Percentiles rank a stretch among this genome's conserved stretches.
These are phyloP conservation scores for Microplitis manilae DNA, from an alignment of 2,888 invertebrate genomes.

Conservation along the genomic window DNA sequence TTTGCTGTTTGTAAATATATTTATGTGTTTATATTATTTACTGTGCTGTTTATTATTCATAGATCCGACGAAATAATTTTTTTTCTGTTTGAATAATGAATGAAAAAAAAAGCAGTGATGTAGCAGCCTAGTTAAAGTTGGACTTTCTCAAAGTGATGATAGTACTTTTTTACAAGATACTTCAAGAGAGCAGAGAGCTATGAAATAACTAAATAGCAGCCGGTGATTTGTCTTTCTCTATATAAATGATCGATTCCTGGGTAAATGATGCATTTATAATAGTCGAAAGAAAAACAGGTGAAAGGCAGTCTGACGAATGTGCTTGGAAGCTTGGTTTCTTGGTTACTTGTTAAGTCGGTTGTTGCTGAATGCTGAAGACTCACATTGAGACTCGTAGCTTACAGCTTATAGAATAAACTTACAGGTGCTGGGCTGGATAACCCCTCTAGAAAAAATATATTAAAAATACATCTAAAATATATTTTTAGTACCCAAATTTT, in stretches of 20 bases:
- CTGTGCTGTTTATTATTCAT: not conserved
- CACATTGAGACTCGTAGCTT: not conserved
- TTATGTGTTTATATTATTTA: constrained; percentile 1
- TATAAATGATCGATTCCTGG: constrained; percentile 2
- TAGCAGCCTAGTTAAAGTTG: constrained; percentile 10
- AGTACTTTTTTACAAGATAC: not conserved
- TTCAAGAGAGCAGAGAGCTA: constrained; percentile 8
- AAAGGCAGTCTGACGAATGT: constrained; percentile 37
- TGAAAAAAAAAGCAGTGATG: not conserved
- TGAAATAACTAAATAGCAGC: constrained; percentile 29
- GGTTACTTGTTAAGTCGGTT: not conserved
- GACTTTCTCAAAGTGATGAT: constrained; percentile 10
- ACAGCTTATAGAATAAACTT: not conserved
- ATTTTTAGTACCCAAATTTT: no score
- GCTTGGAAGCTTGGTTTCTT: not conserved
- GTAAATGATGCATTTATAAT: constrained; percentile 20
- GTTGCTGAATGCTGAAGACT: not conserved
- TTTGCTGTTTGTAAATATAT: not conserved
- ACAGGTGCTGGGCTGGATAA: not conserved
- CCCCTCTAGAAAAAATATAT: no score
- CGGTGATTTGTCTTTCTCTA: constrained; percentile 16
- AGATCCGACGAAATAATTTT: not conserved
- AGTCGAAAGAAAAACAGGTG: constrained; percentile 42
- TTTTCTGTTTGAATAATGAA: not conserved
- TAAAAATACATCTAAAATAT: no score